Base-by-base conservation (phyloP, 2,113 vertebrate genomes). In the Salminus brasiliensis region DNA sequence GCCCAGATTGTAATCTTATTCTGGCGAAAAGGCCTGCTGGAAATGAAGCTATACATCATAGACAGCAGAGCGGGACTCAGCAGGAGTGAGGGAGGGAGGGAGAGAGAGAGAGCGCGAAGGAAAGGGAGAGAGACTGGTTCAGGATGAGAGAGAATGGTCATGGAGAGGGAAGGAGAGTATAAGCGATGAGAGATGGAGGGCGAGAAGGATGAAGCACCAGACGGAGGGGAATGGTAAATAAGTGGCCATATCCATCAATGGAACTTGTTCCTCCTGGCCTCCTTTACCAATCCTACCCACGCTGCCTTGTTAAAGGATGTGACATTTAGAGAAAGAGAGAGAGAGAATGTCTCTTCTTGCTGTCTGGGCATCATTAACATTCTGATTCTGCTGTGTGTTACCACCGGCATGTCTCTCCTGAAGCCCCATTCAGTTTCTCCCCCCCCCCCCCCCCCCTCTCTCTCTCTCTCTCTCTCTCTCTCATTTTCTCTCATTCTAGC, bases 41-140 rank as follows among this genome's bases (percentile, higher is more conserved):
- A 92, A 92, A 93, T 92, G 66, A 90, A 93, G 90, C 88, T 88
- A 91, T 94, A 92, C 86, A 91, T 92, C 91, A 92, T 86, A 78
- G 85, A 85, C 76, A 74, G 87, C 80, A 71, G 57, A 81, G 76
- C 75, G 78, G 81, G 81, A 83, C 80, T 70, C 74, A 57, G 18
- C 70, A 72, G 75, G 74, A 73, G 68, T 30, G 86, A 76, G 41
- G 52, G 83, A 25, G 62, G 68, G 83, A 73, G 30, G 68, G 69
- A 47, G 80, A 87, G 81, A 29, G 29, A 18, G 52, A 47, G 60
- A 74, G 81, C 74, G 83, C n/a, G n/a, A 80, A 53, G 43, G 73
- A 87, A 72, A 76, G 29, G 79, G 80, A 62, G 32, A n/a, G 55
- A 68, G 77, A 74, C 66, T 73, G 70, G 74, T 41, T 70, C 43